These are phyloP conservation scores for Nymphalis urticae DNA, from an alignment of 2,888 invertebrate genomes.

Conservation along the genomic window DNA sequence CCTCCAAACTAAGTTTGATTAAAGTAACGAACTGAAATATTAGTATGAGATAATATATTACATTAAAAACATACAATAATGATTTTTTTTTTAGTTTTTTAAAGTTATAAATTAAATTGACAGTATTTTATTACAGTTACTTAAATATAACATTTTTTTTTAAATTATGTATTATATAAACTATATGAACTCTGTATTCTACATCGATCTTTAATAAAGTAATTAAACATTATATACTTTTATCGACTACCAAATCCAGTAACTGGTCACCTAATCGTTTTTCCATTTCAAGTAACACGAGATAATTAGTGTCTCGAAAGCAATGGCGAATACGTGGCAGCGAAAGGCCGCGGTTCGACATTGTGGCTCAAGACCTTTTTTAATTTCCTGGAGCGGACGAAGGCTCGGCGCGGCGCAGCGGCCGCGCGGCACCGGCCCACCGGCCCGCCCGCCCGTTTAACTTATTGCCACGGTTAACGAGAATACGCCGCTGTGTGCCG, in stretches of 20 bases:
- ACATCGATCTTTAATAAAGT: constrained; percentile 2
- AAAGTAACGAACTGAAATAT: constrained; percentile 63
- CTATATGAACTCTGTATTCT: too few relatives aligned
- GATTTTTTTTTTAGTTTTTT: constrained; percentile 18
- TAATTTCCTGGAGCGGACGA: constrained; percentile 66
- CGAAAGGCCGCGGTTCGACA: constrained; percentile 48
- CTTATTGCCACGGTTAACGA: constrained; percentile 82
- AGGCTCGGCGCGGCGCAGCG: constrained; percentile 44
- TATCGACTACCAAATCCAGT: constrained; percentile 30
- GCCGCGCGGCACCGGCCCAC: constrained; percentile 49
- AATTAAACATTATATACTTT: constrained; percentile 26
- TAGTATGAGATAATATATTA: constrained; percentile 35
- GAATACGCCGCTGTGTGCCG: constrained; percentile 81
- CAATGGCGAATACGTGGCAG: constrained; percentile 40
- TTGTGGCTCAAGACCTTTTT: constrained; percentile 69
- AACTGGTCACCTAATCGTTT: constrained; percentile 37
- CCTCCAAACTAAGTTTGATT: constrained; percentile 75
- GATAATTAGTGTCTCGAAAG: constrained; percentile 41
- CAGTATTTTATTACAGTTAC: too few relatives aligned
- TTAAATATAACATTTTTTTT: too few relatives aligned
- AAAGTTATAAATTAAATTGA: neutral
- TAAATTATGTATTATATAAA: too few relatives aligned
- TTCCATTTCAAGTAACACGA: constrained; percentile 40
- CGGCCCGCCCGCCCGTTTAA: constrained; percentile 71
- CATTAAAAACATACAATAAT: constrained; percentile 29